A percentile compares a stretch with the other conserved stretches of the same genome.
phyloP scores from a whole-genome alignment of 2,888 invertebrate genomes.

The Spilosoma lubricipeda region DNA sequence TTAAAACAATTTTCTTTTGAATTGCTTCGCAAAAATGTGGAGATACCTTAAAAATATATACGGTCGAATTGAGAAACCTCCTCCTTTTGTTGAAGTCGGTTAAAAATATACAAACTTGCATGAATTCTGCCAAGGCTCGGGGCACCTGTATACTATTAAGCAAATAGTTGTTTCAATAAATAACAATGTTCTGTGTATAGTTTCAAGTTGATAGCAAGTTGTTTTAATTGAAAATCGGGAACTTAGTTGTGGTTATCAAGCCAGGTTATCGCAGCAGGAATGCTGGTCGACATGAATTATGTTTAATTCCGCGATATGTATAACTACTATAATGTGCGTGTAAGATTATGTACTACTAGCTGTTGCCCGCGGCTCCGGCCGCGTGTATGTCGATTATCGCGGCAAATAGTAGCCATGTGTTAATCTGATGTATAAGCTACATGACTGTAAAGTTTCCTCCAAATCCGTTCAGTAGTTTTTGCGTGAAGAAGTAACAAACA shows the following conservation, averaged over 20 bases:
- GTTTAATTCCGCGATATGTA: neutral
- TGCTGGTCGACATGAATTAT: conserved; percentile 35
- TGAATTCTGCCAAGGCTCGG: neutral
- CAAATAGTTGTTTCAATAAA: neutral
- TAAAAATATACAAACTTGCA: neutral
- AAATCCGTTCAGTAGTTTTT: too few relatives aligned
- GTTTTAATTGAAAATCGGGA: conserved; percentile 43
- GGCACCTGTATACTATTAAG: neutral
- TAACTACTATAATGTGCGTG: neutral
- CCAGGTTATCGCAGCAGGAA: conserved; percentile 50
- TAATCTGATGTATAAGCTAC: too few relatives aligned
- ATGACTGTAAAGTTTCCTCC: too few relatives aligned
- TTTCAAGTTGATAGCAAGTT: conserved; percentile 27
- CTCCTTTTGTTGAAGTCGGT: too few relatives aligned
- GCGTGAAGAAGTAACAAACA: too few relatives aligned
- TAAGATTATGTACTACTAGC: neutral
- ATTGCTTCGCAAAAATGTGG: neutral
- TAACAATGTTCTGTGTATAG: conserved; percentile 8
- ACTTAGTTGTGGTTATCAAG: conserved; percentile 41
- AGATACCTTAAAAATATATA: neutral
- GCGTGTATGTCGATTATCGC: too few relatives aligned
- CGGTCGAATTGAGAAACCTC: too few relatives aligned
- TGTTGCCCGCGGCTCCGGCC: too few relatives aligned
- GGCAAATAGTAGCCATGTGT: too few relatives aligned
- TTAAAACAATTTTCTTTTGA: neutral